Evolutionary conservation across 2,797 vertebrate species (phyloP), one percentile per base, ranked within the genome.

Genomic region (Lycodopsis pacificus): DNA sequence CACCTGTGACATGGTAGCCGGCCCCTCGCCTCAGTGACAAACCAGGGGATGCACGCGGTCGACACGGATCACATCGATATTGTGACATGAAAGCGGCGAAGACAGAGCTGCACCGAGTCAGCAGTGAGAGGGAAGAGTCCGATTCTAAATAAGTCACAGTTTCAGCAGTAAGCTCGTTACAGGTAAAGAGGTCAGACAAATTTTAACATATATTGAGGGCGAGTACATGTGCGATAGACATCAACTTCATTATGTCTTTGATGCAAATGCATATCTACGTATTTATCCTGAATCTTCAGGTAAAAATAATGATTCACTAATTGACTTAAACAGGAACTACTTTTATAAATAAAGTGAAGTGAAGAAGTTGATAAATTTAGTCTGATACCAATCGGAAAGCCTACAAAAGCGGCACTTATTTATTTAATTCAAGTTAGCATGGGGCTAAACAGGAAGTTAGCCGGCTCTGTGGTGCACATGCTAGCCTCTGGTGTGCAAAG

Each of bases 1-100:
- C 92, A 94, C 92, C 93, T 93, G 90, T 91, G 92, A 92, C 88
- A 84, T 76, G 3, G 81, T 46, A 83, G 85, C 82, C 71, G 22
- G 81, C 75, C 90, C 84, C 84, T 85, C 76, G 51, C 88, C 83
- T 89, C 85, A 12, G 76, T 75, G 82, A 88, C 83, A 86, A 89
- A 89, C 74, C 42, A 15, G 68, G 71, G 81, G 83, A 65, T 69
- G 84, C 83, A 71, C 53, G 0, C 73, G 13, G 83, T 81, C 86
- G 64, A 84, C 88, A 81, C 22, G 7, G 83, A 90, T 90, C 86
- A 79, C 75, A 13, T 86, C 71, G 72, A 88, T 86, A 84, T 63
- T 77, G 74, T 83, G 85, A 88, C 84, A 83, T 20, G 65, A 83
- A 66, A 66, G 63, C 71, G 49, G 71, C 69, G 32, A 67, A 61